A percentile compares a stretch with the other conserved stretches of the same genome.
phyloP scores from a whole-genome alignment of 2,888 invertebrate genomes.

The Eucera pruinosa region DNA sequence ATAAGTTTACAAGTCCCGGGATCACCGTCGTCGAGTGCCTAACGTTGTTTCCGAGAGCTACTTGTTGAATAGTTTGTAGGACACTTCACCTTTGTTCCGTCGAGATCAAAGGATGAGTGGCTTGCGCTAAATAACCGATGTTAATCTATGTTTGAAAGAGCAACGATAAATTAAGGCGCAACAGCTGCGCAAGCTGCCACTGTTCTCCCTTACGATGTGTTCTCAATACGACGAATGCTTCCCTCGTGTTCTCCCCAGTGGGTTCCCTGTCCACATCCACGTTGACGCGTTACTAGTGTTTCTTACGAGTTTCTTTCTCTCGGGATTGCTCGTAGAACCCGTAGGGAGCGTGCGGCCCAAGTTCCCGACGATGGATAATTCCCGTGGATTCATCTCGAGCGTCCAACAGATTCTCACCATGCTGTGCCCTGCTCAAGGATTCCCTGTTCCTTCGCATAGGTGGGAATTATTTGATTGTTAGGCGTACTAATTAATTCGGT shows the following conservation, averaged over 20 bases:
- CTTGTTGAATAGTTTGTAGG: conserved; percentile 10
- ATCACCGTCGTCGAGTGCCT: conserved; percentile 6
- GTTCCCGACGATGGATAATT: conserved; percentile 86
- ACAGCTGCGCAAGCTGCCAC: neutral
- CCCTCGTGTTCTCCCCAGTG: conserved; percentile 37
- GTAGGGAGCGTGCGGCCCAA: conserved; percentile 90
- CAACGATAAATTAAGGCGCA: neutral
- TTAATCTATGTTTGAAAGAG: conserved; percentile 5
- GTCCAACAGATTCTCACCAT: conserved; percentile 83
- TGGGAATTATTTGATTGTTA: too few relatives aligned
- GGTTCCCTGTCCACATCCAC: conserved; percentile 65
- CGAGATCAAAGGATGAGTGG: conserved; percentile 22
- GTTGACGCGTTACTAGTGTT: conserved; percentile 5
- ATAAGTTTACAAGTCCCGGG: conserved; percentile 13
- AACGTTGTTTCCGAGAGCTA: conserved; percentile 3
- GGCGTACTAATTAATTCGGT: too few relatives aligned
- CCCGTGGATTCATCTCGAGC: conserved; percentile 82
- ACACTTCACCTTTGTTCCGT: neutral
- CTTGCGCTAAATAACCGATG: conserved; percentile 8
- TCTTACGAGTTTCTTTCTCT: conserved; percentile 53
- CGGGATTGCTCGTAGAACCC: conserved; percentile 86
- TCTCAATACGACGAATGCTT: neutral
- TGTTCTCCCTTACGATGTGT: neutral
- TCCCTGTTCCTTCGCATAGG: conserved; percentile 85
- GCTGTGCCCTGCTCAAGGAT: conserved; percentile 86